A percentile compares a stretch with the other conserved stretches of the same genome.
phyloP scores from a whole-genome alignment of 2,888 invertebrate genomes.

The Pseudoips prasinana region DNA sequence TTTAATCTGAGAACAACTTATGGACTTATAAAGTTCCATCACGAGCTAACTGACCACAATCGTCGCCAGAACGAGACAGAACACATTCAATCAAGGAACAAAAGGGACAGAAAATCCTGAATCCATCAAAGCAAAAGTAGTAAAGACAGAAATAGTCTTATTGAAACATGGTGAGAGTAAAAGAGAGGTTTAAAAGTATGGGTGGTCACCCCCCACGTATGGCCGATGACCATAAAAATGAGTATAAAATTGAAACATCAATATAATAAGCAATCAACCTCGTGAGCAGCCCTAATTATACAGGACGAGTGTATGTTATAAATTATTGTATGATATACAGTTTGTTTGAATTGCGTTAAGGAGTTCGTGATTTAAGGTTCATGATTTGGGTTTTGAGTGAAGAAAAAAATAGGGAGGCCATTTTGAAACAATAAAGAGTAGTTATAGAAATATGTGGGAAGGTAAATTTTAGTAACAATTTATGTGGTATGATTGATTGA shows the following conservation, averaged over 20 bases:
- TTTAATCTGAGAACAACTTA: background rate
- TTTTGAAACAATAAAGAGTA: too few relatives aligned
- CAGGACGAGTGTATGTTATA: constrained; percentile 70
- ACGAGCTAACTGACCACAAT: constrained; percentile 65
- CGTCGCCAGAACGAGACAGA: constrained; percentile 41
- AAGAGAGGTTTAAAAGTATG: constrained; percentile 55
- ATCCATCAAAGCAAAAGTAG: constrained; percentile 51
- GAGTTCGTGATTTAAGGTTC: too few relatives aligned
- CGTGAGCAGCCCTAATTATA: constrained; percentile 73
- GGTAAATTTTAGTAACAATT: too few relatives aligned
- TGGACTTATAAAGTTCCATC: constrained; percentile 20
- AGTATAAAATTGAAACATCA: constrained; percentile 82
- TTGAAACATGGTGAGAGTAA: constrained; percentile 36
- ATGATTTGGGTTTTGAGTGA: too few relatives aligned
- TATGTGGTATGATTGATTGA: too few relatives aligned
- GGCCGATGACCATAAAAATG: constrained; percentile 82
- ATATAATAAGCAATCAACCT: constrained; percentile 81
- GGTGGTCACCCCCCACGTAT: constrained; percentile 83
- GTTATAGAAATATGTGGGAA: too few relatives aligned
- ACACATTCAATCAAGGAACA: constrained; percentile 20
- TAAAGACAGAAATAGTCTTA: constrained; percentile 63
- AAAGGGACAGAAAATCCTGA: constrained; percentile 53
- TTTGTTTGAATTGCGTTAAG: constrained; percentile 48
- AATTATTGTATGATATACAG: constrained; percentile 74
- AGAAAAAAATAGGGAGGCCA: too few relatives aligned